phyloP scores from a whole-genome alignment of 53 echinoderm and acorn worm genomes.

The Glandiceps talaboti region DNA sequence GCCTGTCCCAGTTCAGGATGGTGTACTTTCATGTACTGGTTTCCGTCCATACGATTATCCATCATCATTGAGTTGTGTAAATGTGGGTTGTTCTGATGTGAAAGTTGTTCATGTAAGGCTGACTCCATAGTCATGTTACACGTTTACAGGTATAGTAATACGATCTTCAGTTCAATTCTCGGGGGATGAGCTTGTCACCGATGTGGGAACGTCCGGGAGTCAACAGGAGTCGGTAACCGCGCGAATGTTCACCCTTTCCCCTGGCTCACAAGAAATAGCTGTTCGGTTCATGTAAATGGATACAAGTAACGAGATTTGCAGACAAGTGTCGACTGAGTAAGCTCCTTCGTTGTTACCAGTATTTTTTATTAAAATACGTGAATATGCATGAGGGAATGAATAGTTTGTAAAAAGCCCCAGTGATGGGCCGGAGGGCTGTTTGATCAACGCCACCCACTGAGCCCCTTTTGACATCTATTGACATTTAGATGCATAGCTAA shows the following conservation, averaged over 20 bases:
- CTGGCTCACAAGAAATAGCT: neutral
- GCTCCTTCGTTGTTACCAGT: neutral
- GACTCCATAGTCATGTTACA: neutral
- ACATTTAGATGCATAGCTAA: neutral
- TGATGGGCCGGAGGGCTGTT: neutral
- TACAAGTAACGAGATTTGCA: neutral
- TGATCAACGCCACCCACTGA: neutral
- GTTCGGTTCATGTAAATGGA: neutral
- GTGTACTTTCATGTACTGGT: neutral
- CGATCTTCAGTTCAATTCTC: neutral
- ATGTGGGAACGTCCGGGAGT: neutral
- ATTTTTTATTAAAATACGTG: neutral
- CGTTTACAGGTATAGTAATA: neutral
- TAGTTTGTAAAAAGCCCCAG: neutral
- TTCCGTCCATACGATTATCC: neutral
- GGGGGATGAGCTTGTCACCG: no score
- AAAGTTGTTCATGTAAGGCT: neutral
- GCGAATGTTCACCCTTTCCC: neutral
- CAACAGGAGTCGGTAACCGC: neutral
- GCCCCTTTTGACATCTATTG: neutral
- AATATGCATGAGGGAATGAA: neutral
- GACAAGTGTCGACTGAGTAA: neutral
- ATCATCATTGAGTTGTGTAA: neutral
- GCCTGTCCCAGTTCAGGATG: neutral
- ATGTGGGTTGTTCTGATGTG: neutral